Conservation (phyloP, 2,113 vertebrate species). For the Oxyura jamaicensis region DNA sequence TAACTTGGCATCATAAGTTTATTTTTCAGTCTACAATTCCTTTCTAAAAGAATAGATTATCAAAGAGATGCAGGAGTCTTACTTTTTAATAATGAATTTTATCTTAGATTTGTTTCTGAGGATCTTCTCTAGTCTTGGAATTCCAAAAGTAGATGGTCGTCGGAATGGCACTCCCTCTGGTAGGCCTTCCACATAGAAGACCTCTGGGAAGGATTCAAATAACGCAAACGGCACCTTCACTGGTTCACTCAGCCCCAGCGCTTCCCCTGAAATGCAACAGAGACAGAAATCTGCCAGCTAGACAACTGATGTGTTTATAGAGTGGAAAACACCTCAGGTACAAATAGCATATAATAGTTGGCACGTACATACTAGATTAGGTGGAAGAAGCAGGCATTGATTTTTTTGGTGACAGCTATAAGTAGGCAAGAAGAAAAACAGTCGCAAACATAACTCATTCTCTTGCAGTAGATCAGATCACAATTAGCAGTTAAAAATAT, state of each 20-base stretch:
- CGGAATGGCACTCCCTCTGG: slow-evolving; percentile 83
- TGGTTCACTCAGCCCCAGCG: slow-evolving; percentile 73
- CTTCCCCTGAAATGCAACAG: slow-evolving; percentile 75
- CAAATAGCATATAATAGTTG: rapidly evolving
- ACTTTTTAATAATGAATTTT: slow-evolving; percentile 85
- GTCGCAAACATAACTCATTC: background rate
- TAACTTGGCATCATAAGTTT: background rate
- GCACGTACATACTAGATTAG: background rate
- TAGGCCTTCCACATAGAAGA: slow-evolving; percentile 80
- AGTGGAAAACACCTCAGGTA: background rate
- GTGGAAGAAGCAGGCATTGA: background rate
- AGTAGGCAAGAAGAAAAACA: background rate
- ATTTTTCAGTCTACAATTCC: background rate
- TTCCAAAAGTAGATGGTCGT: slow-evolving; percentile 82
- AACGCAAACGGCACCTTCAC: slow-evolving; percentile 80
- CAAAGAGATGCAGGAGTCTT: background rate
- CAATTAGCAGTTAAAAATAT: background rate
- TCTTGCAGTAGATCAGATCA: background rate
- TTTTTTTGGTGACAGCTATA: background rate
- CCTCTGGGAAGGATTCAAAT: slow-evolving; percentile 80
- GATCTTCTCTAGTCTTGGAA: slow-evolving; percentile 85
- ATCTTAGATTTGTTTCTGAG: slow-evolving; percentile 81
- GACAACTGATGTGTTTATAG: background rate
- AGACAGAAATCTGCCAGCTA: background rate
- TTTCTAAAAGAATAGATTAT: background rate